Evolutionary conservation across 2,113 vertebrate genomes (phyloP).

Genomic region (Nesogale talazaci): DNA sequence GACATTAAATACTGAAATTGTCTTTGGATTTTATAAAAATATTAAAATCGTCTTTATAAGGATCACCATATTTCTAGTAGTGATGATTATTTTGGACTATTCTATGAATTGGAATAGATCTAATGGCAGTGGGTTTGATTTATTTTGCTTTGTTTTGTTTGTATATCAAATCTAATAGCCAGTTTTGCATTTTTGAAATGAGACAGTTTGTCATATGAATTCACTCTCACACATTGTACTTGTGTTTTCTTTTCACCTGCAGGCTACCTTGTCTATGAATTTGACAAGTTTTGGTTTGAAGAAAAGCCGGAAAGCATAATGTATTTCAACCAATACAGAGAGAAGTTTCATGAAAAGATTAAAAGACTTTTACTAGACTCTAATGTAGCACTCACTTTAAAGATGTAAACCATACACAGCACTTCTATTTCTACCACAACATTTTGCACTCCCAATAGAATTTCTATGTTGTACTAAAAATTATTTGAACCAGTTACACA

Average conservation of each 20-base stretch:
- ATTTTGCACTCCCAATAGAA: slow-evolving; percentile 80
- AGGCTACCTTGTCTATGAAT: slow-evolving; percentile 98
- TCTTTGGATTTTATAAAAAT: background rate
- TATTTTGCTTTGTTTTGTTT: no score
- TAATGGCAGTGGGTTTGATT: no score
- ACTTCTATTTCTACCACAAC: slow-evolving; percentile 67
- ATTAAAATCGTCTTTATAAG: background rate
- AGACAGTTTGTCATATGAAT: slow-evolving; percentile 32
- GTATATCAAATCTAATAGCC: slow-evolving; percentile 10
- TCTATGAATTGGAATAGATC: background rate
- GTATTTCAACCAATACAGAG: slow-evolving; percentile 98
- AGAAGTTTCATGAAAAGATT: slow-evolving; percentile 95
- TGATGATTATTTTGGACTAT: slow-evolving; percentile 7
- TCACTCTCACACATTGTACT: background rate
- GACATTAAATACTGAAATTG: background rate
- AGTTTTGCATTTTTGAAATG: slow-evolving; percentile 31
- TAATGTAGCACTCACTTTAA: slow-evolving; percentile 88
- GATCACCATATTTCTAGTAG: background rate
- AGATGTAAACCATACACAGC: slow-evolving; percentile 78
- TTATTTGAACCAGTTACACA: slow-evolving; percentile 79
- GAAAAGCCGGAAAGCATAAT: slow-evolving; percentile 98
- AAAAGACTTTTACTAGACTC: slow-evolving; percentile 90
- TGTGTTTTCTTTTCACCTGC: slow-evolving; percentile 70
- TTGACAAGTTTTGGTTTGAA: slow-evolving; percentile 98
- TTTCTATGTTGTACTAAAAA: slow-evolving; percentile 78